A percentile compares a stretch with the other conserved stretches of the same genome.
These are phyloP conservation scores for Camponotus floridanus DNA, from an alignment of 1,140 invertebrate genomes.

Conservation along the genomic window DNA sequence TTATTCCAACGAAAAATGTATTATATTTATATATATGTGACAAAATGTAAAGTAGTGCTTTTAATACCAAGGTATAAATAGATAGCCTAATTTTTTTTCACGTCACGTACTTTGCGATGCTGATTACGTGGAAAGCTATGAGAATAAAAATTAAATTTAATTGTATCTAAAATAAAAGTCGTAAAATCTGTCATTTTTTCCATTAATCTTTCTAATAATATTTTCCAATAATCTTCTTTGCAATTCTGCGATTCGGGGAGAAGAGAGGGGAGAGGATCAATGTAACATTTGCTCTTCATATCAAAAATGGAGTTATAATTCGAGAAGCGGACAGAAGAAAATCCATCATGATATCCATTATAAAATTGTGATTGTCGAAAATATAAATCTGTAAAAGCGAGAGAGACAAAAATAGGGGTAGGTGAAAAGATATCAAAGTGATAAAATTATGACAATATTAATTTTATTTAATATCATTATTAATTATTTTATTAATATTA, in stretches of 20 bases:
- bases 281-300: slow-evolving; percentile 19
- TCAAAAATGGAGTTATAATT: not conserved
- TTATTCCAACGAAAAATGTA: not conserved
- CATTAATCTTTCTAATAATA: too few species aligned
- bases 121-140: too few species aligned
- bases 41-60: not conserved
- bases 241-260: not conserved
- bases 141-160: too few species aligned
- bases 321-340: slow-evolving; percentile 10
- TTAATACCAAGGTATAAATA: not conserved
- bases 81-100: too few species aligned
- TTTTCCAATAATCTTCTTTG: not conserved
- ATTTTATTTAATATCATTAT: too few species aligned
- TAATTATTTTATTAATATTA: too few species aligned
- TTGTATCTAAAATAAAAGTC: not conserved
- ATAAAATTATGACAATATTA: slow-evolving; percentile 13
- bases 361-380: slow-evolving; percentile 42
- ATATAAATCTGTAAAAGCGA: not conserved
- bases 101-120: too few species aligned
- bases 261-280: not conserved
- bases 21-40: not conserved
- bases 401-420: not conserved
- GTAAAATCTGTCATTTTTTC: slow-evolving; percentile 3
- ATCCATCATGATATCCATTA: not conserved
- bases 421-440: not conserved